Evolutionary conservation across 2,888 invertebrate genomes (phyloP).

Genomic region (Macropis europaea): DNA sequence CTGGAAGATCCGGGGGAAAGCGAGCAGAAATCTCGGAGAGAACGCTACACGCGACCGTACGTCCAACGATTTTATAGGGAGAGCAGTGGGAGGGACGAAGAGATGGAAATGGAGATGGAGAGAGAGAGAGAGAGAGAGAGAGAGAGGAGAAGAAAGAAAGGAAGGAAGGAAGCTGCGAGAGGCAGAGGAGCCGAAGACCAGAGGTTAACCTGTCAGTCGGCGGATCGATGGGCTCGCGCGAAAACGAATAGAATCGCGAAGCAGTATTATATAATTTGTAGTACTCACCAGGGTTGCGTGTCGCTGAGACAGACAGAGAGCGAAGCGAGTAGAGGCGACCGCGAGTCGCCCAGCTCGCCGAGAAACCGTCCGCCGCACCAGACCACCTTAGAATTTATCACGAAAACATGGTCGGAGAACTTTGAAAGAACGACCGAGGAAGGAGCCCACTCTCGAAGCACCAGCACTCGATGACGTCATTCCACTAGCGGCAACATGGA

Average conservation of each 20-base stretch:
- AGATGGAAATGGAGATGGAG: background rate
- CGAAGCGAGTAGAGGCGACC: constrained; percentile 17
- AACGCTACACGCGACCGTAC: background rate
- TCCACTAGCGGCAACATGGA: constrained; percentile 72
- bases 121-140: background rate
- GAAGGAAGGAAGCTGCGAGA: background rate
- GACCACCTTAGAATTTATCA: constrained; percentile 63
- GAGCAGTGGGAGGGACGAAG: background rate
- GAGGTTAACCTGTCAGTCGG: constrained; percentile 71
- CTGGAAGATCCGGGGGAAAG: background rate
- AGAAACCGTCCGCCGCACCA: constrained; percentile 43
- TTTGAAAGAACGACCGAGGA: constrained; percentile 60
- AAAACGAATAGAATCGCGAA: constrained; percentile 33
- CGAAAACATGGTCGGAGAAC: constrained; percentile 69
- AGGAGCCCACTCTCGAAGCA: constrained; percentile 63
- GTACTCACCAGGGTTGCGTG: constrained; percentile 58
- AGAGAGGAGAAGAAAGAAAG: background rate
- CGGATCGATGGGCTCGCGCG: constrained; percentile 57
- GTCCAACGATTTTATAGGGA: background rate
- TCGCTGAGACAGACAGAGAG: constrained; percentile 26
- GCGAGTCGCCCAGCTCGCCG: constrained; percentile 12
- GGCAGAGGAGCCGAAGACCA: constrained; percentile 42
- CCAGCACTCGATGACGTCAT: constrained; percentile 75
- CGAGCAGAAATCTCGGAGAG: too few species aligned
- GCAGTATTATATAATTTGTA: constrained; percentile 62